Evolutionary conservation across 2,797 vertebrate genomes (phyloP).

Genomic region (Enteromius argenteus): DNA sequence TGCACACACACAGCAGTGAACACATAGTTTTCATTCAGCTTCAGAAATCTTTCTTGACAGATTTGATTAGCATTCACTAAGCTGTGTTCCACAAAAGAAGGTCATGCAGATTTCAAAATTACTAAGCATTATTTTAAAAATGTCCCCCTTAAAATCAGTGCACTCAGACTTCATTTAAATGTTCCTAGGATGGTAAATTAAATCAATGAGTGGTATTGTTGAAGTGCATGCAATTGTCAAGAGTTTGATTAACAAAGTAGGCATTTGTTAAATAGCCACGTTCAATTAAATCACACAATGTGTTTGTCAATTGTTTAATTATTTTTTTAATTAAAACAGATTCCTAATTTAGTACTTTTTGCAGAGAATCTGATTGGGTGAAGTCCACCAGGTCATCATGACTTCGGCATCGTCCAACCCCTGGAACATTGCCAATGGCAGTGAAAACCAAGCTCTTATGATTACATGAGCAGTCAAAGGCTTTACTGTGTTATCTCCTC

Average conservation of each 20-base stretch:
- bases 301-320: neutral
- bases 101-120: neutral
- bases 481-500: neutral
- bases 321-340: neutral
- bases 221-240: neutral
- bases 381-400: neutral
- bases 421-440: neutral
- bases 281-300: neutral
- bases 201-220: neutral
- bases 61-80: neutral
- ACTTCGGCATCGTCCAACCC: neutral
- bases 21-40: neutral
- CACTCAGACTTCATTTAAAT: neutral
- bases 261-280: neutral
- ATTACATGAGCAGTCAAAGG: neutral
- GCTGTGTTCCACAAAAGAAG: neutral
- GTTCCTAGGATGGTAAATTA: neutral
- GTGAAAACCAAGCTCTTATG: neutral
- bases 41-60: neutral
- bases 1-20: too few species aligned
- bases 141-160: neutral
- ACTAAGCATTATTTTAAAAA: neutral
- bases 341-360: neutral
- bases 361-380: neutral
- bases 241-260: neutral